Conservation (phyloP, 2,797 vertebrate species). For the Gymnoscopelus braueri region DNA sequence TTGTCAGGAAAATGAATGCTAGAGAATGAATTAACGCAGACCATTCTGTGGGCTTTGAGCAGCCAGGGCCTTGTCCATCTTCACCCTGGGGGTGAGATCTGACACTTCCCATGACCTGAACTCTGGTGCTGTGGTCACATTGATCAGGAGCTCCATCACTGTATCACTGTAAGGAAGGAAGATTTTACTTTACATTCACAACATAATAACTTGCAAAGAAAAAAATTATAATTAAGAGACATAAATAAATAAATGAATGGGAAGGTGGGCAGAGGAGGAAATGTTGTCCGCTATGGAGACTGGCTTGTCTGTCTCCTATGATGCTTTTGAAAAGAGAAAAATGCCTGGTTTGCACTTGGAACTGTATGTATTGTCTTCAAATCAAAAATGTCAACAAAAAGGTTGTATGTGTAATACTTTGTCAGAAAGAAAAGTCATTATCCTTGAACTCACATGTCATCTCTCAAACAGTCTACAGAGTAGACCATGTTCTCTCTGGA, state of each 20-base stretch:
- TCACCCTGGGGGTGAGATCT: slow-evolving; percentile 82
- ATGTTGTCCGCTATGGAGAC: too few species aligned
- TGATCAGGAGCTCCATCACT: slow-evolving; percentile 98
- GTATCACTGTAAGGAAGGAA: slow-evolving; percentile 84
- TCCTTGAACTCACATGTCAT: slow-evolving; percentile 87
- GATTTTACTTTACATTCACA: too few species aligned
- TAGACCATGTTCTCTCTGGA: slow-evolving; percentile 92
- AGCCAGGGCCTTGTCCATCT: slow-evolving; percentile 86
- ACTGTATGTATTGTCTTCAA: too few species aligned
- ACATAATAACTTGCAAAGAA: too few species aligned
- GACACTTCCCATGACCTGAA: slow-evolving; percentile 94
- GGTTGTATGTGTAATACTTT: too few species aligned
- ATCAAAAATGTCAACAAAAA: too few species aligned
- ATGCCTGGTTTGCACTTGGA: too few species aligned
- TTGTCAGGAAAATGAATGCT: too few species aligned
- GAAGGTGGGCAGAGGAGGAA: too few species aligned
- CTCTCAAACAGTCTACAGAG: slow-evolving; percentile 90
- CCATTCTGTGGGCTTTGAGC: slow-evolving; percentile 86
- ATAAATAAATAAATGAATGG: neutral
- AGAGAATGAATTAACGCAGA: slow-evolving; percentile 47
- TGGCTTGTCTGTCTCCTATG: too few species aligned
- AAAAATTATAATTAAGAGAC: too few species aligned
- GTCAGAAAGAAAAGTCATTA: neutral
- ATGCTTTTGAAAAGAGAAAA: too few species aligned
- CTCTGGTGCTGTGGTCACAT: slow-evolving; percentile 94